A percentile compares a stretch with the other conserved stretches of the same genome.
These are phyloP conservation scores for Eupristina koningsbergeri DNA, from an alignment of 1,140 invertebrate species.

Conservation along the genomic window DNA sequence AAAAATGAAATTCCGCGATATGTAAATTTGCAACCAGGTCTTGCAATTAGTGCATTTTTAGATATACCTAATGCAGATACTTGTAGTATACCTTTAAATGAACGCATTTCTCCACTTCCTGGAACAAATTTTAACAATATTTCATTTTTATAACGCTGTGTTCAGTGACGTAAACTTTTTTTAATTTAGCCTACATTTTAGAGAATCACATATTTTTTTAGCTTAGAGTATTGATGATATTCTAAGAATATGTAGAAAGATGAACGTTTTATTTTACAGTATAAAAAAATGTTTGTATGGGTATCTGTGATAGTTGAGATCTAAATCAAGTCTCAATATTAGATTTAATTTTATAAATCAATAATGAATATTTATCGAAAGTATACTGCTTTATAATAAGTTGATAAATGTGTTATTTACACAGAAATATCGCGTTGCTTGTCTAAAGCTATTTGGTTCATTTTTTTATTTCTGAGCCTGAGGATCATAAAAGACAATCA, in stretches of 20 bases:
- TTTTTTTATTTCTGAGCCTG: conserved; percentile 49
- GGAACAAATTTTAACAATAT: conserved; percentile 32
- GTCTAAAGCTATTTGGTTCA: conserved; percentile 10
- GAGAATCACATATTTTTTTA: not conserved
- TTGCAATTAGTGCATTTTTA: conserved; percentile 1
- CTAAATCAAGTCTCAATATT: conserved; percentile 15
- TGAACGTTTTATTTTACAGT: conserved; percentile 12
- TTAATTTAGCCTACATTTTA: not conserved
- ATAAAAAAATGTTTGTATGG: conserved; percentile 17
- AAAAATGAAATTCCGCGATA: conserved; percentile 12
- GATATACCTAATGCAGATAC: conserved; percentile 24
- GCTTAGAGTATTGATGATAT: not conserved
- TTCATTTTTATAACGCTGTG: conserved; percentile 15
- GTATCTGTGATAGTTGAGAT: conserved; percentile 27
- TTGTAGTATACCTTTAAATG: conserved; percentile 32
- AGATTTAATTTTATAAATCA: conserved; percentile 27
- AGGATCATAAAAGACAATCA: conserved; percentile 31
- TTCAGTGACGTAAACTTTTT: conserved; percentile 12
- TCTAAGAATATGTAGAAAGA: not conserved
- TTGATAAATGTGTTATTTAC: conserved; percentile 17
- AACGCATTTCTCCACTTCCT: conserved; percentile 14
- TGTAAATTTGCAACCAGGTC: conserved; percentile 44
- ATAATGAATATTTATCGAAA: conserved; percentile 17
- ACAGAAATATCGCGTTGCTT: conserved; percentile 7
- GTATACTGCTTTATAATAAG: not conserved